Evolutionary conservation across 2,888 invertebrate species (phyloP), one percentile per base, ranked within the genome.

Genomic region (Erebia palarica): DNA sequence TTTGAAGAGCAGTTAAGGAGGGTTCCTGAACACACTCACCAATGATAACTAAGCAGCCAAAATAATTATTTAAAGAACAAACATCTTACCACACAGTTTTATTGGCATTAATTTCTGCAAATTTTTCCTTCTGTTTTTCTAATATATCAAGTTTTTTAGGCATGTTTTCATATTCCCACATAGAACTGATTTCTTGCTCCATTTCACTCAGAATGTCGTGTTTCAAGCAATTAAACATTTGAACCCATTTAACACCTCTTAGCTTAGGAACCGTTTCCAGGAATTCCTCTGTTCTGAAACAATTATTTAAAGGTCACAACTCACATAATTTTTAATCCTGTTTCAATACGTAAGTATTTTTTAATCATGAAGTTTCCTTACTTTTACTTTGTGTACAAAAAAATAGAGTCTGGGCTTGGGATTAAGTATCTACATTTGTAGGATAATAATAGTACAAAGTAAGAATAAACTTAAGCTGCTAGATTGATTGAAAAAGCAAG

Each of bases 101-200:
- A 36, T 83, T 82, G 47, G 80, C 75, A 76, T 84, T 83, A 7
- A 84, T 75, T 64, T 91, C 87, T 59, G 78, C 74, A 80, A 84
- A 91, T 76, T 89, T 92, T 75, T 89, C 89, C 71, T 85, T 90
- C 76, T 91, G 93, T 71, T 88, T 88, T 75, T 91, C 90, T 55
- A 92, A 79, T 60, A 82, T 75, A 75, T 89, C 89, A 55, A 91
- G 76, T 77, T 92, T 93, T 57, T 84, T 81, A 14, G 85, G 81
- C 86, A 94, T 90, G 72, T 89, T 86, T 78, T 94, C 93, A 76
- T 87, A 87, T 72, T 88, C 82, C 94, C 94, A 94, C 91, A 94
- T 89, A 3, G 85, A 80, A 76, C 82, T 86, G 60, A 92, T 76
- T 78, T 93, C 92, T 73, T 90, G 87, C 9, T 90, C 81, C 87